phyloP scores from a whole-genome alignment of 2,113 vertebrate species.

The Chionodraco myersi region DNA sequence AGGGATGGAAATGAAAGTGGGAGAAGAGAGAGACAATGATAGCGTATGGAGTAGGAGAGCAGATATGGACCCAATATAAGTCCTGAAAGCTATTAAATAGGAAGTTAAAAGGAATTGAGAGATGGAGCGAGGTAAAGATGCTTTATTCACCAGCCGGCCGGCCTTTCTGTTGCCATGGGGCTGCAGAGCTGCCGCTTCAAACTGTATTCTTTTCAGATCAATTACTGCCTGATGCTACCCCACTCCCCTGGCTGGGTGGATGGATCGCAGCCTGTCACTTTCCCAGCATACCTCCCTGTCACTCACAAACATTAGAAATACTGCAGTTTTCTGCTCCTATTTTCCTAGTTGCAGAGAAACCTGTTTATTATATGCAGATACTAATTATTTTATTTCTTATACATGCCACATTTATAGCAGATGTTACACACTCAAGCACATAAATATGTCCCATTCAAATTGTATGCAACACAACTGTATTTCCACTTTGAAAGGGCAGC shows the following conservation, averaged over 20 bases:
- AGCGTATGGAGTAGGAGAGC: constrained; percentile 10
- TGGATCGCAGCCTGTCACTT: constrained; percentile 30
- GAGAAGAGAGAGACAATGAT: constrained; percentile 32
- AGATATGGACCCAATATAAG: constrained; percentile 7
- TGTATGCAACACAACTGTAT: neutral
- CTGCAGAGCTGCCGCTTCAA: constrained; percentile 16
- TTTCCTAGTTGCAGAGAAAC: neutral
- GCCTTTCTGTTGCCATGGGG: constrained; percentile 35
- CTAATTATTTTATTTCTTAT: neutral
- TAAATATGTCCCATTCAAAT: neutral
- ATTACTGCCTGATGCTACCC: constrained; percentile 43
- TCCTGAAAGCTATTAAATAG: constrained; percentile 42
- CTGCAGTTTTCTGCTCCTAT: neutral
- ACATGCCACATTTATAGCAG: neutral
- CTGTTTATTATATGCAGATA: neutral
- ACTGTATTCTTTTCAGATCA: constrained; percentile 56
- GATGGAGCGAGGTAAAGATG: constrained; percentile 8
- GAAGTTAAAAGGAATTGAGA: constrained; percentile 39
- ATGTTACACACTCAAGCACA: neutral
- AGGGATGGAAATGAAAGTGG: constrained; percentile 8
- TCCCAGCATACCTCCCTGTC: constrained; percentile 7
- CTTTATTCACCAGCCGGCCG: constrained; percentile 46
- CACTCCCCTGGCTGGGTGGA: neutral
- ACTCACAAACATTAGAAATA: neutral
- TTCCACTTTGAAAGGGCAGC: neutral